phyloP scores from a whole-genome alignment of 1,140 invertebrate species.

The Choristoneura fumiferana region DNA sequence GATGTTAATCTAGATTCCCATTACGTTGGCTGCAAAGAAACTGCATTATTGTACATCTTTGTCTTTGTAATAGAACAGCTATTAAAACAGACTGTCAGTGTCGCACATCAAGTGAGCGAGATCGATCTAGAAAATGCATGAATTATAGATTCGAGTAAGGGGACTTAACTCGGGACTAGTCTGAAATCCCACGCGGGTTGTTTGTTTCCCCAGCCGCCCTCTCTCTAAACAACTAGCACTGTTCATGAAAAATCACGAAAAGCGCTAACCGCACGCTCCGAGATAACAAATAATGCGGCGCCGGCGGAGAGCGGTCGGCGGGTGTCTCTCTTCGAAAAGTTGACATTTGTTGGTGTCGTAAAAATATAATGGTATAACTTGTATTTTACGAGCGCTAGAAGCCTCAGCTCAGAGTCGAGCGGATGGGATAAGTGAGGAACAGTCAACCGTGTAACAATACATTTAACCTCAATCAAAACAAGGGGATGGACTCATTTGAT shows the following conservation, averaged over 20 bases:
- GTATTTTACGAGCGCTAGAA: conserved; percentile 53
- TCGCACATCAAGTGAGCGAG: too few relatives aligned
- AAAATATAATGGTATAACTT: conserved; percentile 60
- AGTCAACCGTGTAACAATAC: conserved; percentile 22
- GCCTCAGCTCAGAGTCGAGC: conserved; percentile 32
- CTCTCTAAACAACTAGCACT: conserved; percentile 31
- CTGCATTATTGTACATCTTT: background rate
- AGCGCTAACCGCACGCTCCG: conserved; percentile 19
- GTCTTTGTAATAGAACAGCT: background rate
- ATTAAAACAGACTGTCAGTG: background rate
- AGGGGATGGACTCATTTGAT: background rate
- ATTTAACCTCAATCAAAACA: conserved; percentile 12
- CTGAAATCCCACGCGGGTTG: conserved; percentile 3
- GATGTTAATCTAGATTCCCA: conserved; percentile 13
- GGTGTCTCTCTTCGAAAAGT: conserved; percentile 46
- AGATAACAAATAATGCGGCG: conserved; percentile 37
- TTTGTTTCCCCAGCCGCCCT: background rate
- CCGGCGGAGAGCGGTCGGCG: conserved; percentile 22
- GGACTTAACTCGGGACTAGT: background rate
- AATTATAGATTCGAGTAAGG: background rate
- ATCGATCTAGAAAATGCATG: background rate
- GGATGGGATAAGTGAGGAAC: conserved; percentile 32
- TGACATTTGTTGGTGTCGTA: conserved; percentile 60
- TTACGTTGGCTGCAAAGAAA: conserved; percentile 11
- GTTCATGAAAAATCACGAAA: conserved; percentile 40